Conservation (phyloP, 2,113 vertebrate genomes). For the Neodontobutis hainanensis region DNA sequence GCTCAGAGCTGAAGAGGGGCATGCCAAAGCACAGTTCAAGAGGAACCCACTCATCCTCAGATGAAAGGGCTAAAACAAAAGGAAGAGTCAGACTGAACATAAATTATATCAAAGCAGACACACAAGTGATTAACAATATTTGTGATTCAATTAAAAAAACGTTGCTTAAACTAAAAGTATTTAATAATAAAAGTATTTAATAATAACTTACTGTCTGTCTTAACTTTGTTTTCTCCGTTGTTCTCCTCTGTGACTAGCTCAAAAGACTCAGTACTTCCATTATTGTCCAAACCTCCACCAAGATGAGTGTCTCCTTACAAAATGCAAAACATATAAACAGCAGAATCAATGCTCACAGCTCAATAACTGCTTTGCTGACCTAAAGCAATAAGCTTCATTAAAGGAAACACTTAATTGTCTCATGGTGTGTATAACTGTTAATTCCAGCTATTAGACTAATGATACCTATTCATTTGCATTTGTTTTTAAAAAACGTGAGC, state of each 20-base stretch:
- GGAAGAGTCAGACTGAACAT: neutral
- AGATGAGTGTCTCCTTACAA: constrained; percentile 87
- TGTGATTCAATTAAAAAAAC: no score
- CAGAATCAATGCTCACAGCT: constrained; percentile 2
- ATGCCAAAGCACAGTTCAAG: constrained; percentile 97
- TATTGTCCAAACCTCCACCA: constrained; percentile 88
- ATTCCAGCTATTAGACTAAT: constrained; percentile 5
- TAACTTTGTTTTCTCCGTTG: constrained; percentile 78
- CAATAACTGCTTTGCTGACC: neutral
- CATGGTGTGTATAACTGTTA: neutral
- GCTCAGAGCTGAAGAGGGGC: constrained; percentile 94
- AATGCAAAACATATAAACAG: constrained; percentile 15
- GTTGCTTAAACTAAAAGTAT: no score
- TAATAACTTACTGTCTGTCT: constrained; percentile 80
- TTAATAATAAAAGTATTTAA: no score
- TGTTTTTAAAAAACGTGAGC: constrained; percentile 1
- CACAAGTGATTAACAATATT: neutral
- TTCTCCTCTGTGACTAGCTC: constrained; percentile 95
- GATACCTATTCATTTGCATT: neutral
- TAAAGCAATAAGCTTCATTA: constrained; percentile 3
- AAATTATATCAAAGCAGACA: constrained; percentile 9
- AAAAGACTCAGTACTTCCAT: constrained; percentile 97
- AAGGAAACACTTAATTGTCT: neutral
- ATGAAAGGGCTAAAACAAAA: constrained; percentile 52
- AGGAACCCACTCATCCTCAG: constrained; percentile 94